Base-by-base conservation (phyloP, 2,888 invertebrate genomes). In the Spilarctia lutea region DNA sequence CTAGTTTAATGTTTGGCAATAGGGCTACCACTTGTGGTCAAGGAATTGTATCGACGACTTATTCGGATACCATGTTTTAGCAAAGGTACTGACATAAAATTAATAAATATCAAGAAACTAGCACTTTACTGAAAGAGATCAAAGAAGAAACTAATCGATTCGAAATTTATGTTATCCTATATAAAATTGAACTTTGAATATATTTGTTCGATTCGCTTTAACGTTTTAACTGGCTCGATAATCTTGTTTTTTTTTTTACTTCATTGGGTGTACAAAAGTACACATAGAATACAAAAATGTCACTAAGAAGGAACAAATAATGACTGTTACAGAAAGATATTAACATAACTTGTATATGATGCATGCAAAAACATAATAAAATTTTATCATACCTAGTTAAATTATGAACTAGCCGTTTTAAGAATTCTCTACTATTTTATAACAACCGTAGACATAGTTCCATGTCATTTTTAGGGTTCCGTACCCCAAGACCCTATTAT, bases 1-100 rank as follows among this genome's bases (percentile, higher is more conserved):
- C 27, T 33, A 60, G 42, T 72, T 30, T 56, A 67, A 72, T 24
- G 42, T 72, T 42, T 66, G 18, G 30, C 30, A 18, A 13, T 63
- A 71, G 63, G 63, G 71, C 42, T 63, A 27, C 27, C 60, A 63
- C 60, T 24, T 1, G n/a, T 20, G 11, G 24, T 35, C 42, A 39
- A 60, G 11, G 8, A 56, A 35, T 20, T 56, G 27, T 11, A 35
- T 39, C 35, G 10, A n/a, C 18, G 20, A 2, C 27, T 39, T 39
- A 4, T 39, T 16, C 8, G 18, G 8, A 63, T 30, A 30, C 7
- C 18, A 63, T 30, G 30, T 18, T 30, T 60, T 30, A 30, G 27
- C 27, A 27, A 60, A 27, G 3, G 11, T 30, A 6, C 27, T 30
- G 18, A 18, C 16, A 27, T 60, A 3, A 63, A 1, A 27, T 60